A percentile compares a stretch with the other conserved stretches of the same genome.
Evolutionary conservation across 2,797 vertebrate species (phyloP).

Genomic region (Nannoperca australis): DNA sequence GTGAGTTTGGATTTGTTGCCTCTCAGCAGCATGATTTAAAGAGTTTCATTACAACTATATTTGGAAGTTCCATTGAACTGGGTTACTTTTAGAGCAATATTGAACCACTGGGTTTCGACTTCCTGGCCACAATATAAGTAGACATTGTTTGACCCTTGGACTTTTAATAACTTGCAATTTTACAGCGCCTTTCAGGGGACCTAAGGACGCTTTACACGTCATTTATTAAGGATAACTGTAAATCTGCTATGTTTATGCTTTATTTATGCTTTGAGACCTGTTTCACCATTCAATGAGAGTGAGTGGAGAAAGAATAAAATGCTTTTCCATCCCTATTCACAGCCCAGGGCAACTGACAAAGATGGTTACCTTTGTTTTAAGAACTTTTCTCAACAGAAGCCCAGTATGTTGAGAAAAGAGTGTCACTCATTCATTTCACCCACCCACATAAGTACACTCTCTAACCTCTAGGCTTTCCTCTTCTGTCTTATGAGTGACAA

Average conservation of each 20-base stretch:
- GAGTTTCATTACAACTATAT: background rate
- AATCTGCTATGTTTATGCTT: conserved; percentile 3
- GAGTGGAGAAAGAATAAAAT: conserved; percentile 16
- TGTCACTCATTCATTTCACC: conserved; percentile 12
- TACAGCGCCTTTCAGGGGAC: no score
- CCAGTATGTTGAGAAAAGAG: conserved; percentile 28
- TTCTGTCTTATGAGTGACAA: conserved; percentile 13
- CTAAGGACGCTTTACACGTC: no score
- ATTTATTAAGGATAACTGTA: no score
- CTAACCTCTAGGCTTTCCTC: conserved; percentile 14
- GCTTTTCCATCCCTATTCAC: conserved; percentile 12
- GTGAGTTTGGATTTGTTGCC: background rate
- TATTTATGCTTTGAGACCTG: conserved; percentile 14
- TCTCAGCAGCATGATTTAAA: background rate
- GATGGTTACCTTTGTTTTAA: conserved; percentile 18
- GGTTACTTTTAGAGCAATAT: no score
- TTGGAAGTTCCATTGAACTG: background rate
- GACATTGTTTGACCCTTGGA: background rate
- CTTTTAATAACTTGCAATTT: background rate
- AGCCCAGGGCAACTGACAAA: conserved; percentile 19
- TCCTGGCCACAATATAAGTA: background rate
- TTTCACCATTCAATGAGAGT: background rate
- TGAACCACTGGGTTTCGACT: background rate
- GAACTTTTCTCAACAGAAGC: conserved; percentile 26
- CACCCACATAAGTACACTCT: conserved; percentile 8